Conservation (phyloP, 2,797 vertebrate species). For the Arrhamphus sclerolepis region DNA sequence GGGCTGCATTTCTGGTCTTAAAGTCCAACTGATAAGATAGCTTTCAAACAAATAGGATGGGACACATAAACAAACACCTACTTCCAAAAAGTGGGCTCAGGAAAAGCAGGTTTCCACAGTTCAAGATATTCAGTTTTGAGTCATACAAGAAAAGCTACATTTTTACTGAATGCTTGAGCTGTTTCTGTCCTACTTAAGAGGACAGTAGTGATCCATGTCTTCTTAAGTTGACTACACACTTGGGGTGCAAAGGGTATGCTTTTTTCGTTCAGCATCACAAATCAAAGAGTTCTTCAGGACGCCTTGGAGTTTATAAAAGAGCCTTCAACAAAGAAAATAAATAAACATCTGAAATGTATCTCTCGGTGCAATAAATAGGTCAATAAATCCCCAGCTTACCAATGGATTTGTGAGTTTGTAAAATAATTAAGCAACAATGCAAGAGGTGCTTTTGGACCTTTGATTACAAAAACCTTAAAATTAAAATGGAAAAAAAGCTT, state of each 20-base stretch:
- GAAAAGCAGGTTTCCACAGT: slow-evolving; percentile 16
- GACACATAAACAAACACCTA: slow-evolving; percentile 60
- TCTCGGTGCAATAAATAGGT: background rate
- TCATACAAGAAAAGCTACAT: background rate
- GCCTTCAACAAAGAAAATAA: slow-evolving; percentile 1
- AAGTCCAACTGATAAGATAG: slow-evolving; percentile 77
- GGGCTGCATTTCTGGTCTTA: slow-evolving; percentile 50
- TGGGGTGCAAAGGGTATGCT: slow-evolving; percentile 36
- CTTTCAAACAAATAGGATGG: slow-evolving; percentile 42
- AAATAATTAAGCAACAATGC: slow-evolving; percentile 16
- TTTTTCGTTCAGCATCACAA: slow-evolving; percentile 56
- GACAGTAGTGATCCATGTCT: slow-evolving; percentile 12
- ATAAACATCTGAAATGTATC: too few species aligned
- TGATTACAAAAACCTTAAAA: too few species aligned
- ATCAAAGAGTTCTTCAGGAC: slow-evolving; percentile 44
- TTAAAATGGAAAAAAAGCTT: slow-evolving; percentile 5
- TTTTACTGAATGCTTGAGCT: slow-evolving; percentile 12
- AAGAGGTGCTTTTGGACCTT: too few species aligned
- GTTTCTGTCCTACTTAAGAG: slow-evolving; percentile 14
- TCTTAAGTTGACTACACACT: slow-evolving; percentile 30
- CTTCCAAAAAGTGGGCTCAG: slow-evolving; percentile 14
- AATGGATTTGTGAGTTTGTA: slow-evolving; percentile 4
- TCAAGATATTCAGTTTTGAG: too few species aligned
- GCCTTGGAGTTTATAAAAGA: slow-evolving; percentile 28
- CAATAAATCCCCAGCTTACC: slow-evolving; percentile 11